Percentiles rank a stretch among this genome's conserved stretches.
Conservation (phyloP, 2,888 invertebrate species). For the Pyrrhosoma nymphula region DNA sequence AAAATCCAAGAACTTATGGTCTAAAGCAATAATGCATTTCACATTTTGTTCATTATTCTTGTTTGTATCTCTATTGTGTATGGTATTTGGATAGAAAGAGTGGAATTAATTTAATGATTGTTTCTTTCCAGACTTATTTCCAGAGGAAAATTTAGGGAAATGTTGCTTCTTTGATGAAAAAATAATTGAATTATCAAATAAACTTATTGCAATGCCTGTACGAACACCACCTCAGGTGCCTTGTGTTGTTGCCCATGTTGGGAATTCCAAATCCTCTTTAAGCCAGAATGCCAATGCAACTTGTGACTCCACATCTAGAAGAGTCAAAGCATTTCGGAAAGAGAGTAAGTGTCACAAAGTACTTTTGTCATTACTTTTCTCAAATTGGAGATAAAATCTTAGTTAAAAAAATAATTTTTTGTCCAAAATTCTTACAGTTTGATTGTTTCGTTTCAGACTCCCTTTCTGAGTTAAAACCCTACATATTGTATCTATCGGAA, state of each 20-base stretch:
- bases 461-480: not conserved
- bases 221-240: slow-evolving; percentile 38
- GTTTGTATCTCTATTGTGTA: too few relatives aligned
- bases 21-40: too few relatives aligned
- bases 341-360: not conserved
- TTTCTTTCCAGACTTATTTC: not conserved
- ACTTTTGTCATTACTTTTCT: not conserved
- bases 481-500: slow-evolving; percentile 47
- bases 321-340: not conserved
- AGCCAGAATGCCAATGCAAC: not conserved
- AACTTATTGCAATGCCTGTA: not conserved
- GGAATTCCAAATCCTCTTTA: not conserved
- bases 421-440: too few relatives aligned
- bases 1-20: too few relatives aligned
- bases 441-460: slow-evolving; percentile 14
- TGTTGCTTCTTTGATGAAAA: not conserved
- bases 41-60: too few relatives aligned
- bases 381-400: not conserved
- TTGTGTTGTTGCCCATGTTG: slow-evolving; percentile 34
- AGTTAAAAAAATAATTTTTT: not conserved
- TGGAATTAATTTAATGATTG: not conserved
- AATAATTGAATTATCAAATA: not conserved
- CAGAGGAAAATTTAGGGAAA: not conserved
- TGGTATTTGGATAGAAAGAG: too few relatives aligned
- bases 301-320: not conserved